Percentiles rank a stretch among this genome's conserved stretches.
phyloP scores from a whole-genome alignment of 2,113 vertebrate species.

The Pithys albifrons region DNA sequence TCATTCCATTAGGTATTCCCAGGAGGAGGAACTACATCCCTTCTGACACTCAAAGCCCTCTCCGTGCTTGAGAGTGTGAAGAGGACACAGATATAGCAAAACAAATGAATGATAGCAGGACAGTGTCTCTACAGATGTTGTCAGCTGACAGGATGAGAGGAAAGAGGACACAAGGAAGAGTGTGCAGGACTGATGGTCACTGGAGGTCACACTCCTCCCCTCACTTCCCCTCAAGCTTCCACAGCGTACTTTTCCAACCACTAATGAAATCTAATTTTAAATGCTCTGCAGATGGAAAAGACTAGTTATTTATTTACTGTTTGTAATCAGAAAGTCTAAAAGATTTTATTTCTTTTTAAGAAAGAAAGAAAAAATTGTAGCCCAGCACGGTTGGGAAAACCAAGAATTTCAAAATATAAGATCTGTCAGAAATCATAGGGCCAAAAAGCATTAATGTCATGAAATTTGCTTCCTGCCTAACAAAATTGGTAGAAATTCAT shows the following conservation, averaged over 20 bases:
- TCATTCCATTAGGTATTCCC: neutral
- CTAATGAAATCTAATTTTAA: conserved; percentile 13
- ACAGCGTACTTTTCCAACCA: neutral
- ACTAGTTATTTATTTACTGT: conserved; percentile 1
- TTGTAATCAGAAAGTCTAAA: neutral
- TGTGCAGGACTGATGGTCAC: neutral
- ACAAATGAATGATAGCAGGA: neutral
- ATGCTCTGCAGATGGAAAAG: conserved; percentile 13
- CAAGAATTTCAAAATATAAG: neutral
- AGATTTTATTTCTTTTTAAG: neutral
- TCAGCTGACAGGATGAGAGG: neutral
- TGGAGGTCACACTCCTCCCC: neutral
- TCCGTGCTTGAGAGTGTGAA: neutral
- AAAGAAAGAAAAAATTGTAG: neutral
- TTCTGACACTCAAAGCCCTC: neutral
- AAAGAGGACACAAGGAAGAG: neutral
- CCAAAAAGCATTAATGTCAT: neutral
- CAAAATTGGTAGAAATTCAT: conserved; percentile 1
- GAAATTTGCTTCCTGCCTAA: neutral
- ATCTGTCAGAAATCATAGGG: neutral
- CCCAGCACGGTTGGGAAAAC: neutral
- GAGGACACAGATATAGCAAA: neutral
- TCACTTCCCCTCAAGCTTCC: neutral
- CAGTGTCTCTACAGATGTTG: neutral
- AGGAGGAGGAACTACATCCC: neutral